Evolutionary conservation across 2,888 invertebrate species (phyloP).

Genomic region (Lycia hirtaria): DNA sequence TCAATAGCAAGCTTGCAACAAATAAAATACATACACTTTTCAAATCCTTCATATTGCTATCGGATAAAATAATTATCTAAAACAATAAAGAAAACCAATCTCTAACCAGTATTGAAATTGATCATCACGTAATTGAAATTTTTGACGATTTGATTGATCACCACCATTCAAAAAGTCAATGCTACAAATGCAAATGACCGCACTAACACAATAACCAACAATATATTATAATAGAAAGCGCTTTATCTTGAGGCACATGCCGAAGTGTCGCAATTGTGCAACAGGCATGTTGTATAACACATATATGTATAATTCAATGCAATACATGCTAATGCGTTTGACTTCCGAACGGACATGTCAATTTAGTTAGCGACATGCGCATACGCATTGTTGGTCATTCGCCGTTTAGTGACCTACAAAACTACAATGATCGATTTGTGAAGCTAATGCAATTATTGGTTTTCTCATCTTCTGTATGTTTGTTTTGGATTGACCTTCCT

Average conservation of each 20-base stretch:
- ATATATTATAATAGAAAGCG: slow-evolving; percentile 67
- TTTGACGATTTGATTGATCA: slow-evolving; percentile 19
- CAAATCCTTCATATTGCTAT: too few species aligned
- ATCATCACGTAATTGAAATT: slow-evolving; percentile 1
- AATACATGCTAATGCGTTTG: slow-evolving; percentile 69
- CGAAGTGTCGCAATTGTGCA: slow-evolving; percentile 70
- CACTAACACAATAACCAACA: slow-evolving; percentile 7
- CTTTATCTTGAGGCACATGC: slow-evolving; percentile 65
- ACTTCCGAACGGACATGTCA: slow-evolving; percentile 79
- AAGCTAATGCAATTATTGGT: slow-evolving; percentile 9
- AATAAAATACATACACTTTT: too few species aligned
- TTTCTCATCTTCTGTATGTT: background rate
- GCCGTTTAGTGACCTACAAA: slow-evolving; percentile 27
- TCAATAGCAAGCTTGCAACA: background rate
- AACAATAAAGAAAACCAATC: background rate
- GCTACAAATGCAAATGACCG: slow-evolving; percentile 23
- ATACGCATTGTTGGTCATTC: slow-evolving; percentile 26
- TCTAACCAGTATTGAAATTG: background rate
- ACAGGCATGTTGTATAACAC: slow-evolving; percentile 67
- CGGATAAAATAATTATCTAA: too few species aligned
- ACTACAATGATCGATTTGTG: slow-evolving; percentile 19
- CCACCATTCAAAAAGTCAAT: slow-evolving; percentile 25
- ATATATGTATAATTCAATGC: slow-evolving; percentile 47
- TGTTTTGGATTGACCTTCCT: background rate
- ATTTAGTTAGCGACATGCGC: slow-evolving; percentile 52